These are phyloP conservation scores for Pristiophorus japonicus DNA, from an alignment of 2,113 vertebrate genomes.

Conservation along the genomic window DNA sequence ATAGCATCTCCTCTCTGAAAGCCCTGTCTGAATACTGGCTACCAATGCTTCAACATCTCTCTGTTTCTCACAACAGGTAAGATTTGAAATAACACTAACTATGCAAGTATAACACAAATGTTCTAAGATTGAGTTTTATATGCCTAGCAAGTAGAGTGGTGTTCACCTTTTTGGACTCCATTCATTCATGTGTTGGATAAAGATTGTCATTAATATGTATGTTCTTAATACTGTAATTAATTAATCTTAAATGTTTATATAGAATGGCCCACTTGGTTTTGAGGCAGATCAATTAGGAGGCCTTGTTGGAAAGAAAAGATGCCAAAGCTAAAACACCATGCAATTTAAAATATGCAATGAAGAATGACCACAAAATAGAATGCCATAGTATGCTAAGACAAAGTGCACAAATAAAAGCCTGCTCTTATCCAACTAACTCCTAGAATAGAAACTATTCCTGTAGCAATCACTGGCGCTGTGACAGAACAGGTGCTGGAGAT, in stretches of 20 bases:
- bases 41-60: conserved; percentile 70
- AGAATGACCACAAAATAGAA: background rate
- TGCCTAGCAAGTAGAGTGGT: no score
- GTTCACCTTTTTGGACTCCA: no score
- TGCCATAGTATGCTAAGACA: background rate
- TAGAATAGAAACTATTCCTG: background rate
- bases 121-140: background rate
- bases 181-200: background rate
- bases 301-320: background rate
- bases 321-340: no score
- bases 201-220: background rate
- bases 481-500: background rate
- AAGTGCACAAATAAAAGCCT: background rate
- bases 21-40: conserved; percentile 71
- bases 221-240: background rate
- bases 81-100: conserved; percentile 29
- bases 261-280: background rate
- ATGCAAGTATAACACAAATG: background rate
- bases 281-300: background rate
- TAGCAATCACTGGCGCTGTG: background rate
- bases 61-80: conserved; percentile 78
- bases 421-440: background rate
- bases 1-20: conserved; percentile 68
- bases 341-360: no score
- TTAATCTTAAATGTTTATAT: background rate